phyloP scores from a whole-genome alignment of 2,113 vertebrate species.

The Tetrao urogallus region DNA sequence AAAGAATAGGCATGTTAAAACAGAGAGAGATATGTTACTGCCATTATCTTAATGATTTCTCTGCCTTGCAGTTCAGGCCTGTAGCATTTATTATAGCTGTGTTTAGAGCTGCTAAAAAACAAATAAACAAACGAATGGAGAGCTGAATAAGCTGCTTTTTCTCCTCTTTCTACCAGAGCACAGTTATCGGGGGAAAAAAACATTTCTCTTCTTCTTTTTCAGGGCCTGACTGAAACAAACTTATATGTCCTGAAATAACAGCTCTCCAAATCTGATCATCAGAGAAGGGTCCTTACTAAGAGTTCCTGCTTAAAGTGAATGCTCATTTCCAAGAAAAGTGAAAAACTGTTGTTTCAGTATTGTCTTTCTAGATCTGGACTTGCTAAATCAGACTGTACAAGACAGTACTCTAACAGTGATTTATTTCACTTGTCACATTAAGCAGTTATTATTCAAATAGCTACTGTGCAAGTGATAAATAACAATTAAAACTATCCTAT shows the following conservation, averaged over 20 bases:
- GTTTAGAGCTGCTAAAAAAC: not conserved
- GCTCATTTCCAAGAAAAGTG: not conserved
- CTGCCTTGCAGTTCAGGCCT: not conserved
- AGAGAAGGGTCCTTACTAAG: accelerated
- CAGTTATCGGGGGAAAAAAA: not conserved
- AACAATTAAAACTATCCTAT: not conserved
- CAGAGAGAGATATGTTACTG: conserved; percentile 7
- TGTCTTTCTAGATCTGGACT: not conserved
- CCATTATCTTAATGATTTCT: not conserved
- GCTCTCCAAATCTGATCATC: not conserved
- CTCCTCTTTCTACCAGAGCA: not conserved
- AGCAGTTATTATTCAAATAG: not conserved
- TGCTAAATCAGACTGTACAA: not conserved
- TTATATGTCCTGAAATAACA: not conserved
- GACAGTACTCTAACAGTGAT: not conserved
- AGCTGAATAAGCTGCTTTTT: not conserved
- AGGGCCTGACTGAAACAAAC: not conserved
- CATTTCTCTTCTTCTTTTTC: not conserved
- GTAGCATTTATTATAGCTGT: not conserved
- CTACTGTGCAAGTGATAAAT: not conserved
- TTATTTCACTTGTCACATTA: not conserved
- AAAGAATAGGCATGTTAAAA: conserved; percentile 2
- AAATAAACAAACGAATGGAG: not conserved
- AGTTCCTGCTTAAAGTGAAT: not conserved
- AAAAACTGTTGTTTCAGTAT: not conserved